Evolutionary conservation across 2,888 invertebrate genomes (phyloP).

Genomic region (Bugulina stolonifera): DNA sequence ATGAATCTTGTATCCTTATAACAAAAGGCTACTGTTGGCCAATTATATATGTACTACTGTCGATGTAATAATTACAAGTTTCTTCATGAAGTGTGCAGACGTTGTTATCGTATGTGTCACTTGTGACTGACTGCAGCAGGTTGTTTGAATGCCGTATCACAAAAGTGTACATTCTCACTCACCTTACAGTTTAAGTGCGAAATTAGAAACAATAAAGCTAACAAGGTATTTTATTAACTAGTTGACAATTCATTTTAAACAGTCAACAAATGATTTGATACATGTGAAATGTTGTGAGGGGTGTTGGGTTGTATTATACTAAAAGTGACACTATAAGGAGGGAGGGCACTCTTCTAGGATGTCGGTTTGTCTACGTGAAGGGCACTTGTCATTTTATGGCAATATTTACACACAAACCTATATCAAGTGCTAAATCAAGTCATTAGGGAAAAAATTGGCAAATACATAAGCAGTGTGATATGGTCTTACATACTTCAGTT

Average conservation of each 20-base stretch:
- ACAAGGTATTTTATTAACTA: neutral
- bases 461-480: neutral
- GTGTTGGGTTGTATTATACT: neutral
- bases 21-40: too few species aligned
- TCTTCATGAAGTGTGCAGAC: too few species aligned
- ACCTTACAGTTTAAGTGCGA: neutral
- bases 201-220: neutral
- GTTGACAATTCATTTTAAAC: neutral
- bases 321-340: neutral
- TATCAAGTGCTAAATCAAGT: neutral
- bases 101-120: too few species aligned
- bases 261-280: neutral
- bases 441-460: neutral
- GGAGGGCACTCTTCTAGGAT: neutral
- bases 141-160: too few species aligned
- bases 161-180: too few species aligned
- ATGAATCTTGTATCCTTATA: too few species aligned
- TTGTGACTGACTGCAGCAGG: too few species aligned
- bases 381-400: neutral
- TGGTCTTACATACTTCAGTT: neutral
- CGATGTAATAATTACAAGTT: too few species aligned
- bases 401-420: slow-evolving; percentile 15
- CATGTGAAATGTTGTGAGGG: neutral
- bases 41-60: too few species aligned
- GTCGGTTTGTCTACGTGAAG: neutral